Percentiles rank a stretch among this genome's conserved stretches.
These are phyloP conservation scores for Merluccius polli DNA, from an alignment of 2,797 vertebrate species.

Conservation along the genomic window DNA sequence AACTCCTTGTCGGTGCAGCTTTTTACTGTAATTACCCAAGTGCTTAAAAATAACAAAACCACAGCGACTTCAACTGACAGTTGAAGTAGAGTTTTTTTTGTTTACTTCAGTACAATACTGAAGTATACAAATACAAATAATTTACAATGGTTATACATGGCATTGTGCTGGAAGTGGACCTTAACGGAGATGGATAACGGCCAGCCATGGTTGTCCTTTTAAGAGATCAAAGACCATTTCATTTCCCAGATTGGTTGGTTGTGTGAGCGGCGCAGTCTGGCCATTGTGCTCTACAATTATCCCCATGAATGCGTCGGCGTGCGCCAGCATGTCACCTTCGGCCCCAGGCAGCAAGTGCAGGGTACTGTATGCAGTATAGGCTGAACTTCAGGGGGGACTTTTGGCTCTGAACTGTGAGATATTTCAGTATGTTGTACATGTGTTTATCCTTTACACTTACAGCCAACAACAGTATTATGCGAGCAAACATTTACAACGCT, in stretches of 20 bases:
- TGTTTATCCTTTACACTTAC: too few species aligned
- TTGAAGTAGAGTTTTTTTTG: background rate
- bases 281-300: slow-evolving; percentile 9
- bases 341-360: background rate
- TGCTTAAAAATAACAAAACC: background rate
- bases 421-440: too few species aligned
- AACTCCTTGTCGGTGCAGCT: background rate
- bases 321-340: slow-evolving; percentile 18
- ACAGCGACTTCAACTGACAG: too few species aligned
- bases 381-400: too few species aligned
- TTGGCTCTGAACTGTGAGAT: too few species aligned
- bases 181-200: background rate
- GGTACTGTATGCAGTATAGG: background rate
- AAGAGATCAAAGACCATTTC: background rate
- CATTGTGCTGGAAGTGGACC: background rate
- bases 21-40: background rate
- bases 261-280: slow-evolving; percentile 8
- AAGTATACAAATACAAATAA: background rate
- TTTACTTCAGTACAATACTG: background rate
- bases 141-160: background rate
- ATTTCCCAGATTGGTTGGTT: background rate
- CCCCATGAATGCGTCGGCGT: slow-evolving; percentile 2
- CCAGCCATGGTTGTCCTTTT: background rate
- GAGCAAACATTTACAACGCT: too few species aligned
- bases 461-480: too few species aligned